Conservation (phyloP, 2,888 invertebrate genomes). For the Coelopa pilipes region DNA sequence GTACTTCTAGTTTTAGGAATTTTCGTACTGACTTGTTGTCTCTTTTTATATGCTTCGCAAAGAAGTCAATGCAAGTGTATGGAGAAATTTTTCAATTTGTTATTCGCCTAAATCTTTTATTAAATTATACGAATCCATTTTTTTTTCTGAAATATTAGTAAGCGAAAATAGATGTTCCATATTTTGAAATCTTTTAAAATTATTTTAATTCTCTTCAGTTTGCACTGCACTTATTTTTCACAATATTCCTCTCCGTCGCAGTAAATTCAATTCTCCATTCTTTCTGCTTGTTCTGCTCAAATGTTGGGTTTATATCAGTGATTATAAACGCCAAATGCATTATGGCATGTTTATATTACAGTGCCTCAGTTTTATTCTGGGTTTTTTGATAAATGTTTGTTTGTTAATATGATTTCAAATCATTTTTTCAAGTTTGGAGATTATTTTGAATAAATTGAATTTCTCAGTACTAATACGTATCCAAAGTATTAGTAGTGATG, state of each 20-base stretch:
- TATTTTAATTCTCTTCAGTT: constrained; percentile 21
- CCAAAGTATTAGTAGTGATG: too few species aligned
- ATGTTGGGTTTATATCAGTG: too few species aligned
- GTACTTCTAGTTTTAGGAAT: neutral
- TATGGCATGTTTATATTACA: too few species aligned
- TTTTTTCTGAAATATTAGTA: neutral
- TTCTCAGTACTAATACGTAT: too few species aligned
- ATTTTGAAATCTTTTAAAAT: constrained; percentile 4
- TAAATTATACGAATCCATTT: neutral
- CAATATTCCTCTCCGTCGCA: constrained; percentile 33
- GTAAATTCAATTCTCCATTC: constrained; percentile 16
- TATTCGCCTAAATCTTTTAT: constrained; percentile 9
- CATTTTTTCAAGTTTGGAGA: too few species aligned
- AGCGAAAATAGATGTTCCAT: neutral
- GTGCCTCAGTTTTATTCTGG: neutral
- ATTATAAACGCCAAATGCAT: too few species aligned
- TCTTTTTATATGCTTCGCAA: constrained; percentile 23
- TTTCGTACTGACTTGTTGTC: constrained; percentile 16
- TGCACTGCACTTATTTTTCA: constrained; percentile 16
- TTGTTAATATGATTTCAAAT: neutral
- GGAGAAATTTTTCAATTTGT: constrained; percentile 28
- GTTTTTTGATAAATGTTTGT: neutral
- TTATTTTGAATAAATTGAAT: too few species aligned
- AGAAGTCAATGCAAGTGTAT: constrained; percentile 24
- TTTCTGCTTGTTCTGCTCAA: constrained; percentile 23